Conservation (phyloP, 37 sponge, comb jelly and placozoan species). For the Axinella damicornis region DNA sequence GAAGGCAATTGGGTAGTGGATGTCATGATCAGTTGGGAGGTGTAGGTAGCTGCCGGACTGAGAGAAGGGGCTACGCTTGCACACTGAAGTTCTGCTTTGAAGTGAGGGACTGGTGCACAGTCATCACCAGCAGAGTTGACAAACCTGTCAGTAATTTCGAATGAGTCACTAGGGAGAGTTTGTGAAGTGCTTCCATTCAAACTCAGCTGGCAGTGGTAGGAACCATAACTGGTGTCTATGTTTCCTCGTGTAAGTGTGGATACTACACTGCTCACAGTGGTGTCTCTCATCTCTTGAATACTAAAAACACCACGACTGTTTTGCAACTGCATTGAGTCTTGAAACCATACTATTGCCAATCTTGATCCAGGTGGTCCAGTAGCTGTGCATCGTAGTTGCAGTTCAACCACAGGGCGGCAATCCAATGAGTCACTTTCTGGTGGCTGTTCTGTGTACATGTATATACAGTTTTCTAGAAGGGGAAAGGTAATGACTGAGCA, state of each 20-base stretch:
- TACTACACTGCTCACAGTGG: no score
- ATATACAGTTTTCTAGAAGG: no score
- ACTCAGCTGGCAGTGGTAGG: slow-evolving; percentile 9
- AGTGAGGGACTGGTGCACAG: background rate
- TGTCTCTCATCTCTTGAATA: no score
- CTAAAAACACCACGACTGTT: no score
- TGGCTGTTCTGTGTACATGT: background rate
- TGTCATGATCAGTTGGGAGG: background rate
- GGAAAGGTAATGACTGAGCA: no score
- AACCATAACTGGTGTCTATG: background rate
- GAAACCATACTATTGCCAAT: no score
- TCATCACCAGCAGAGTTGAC: background rate
- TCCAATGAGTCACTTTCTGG: background rate
- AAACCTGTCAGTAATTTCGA: background rate
- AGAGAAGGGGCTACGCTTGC: background rate
- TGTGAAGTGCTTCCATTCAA: background rate
- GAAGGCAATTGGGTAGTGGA: background rate
- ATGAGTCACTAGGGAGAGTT: background rate
- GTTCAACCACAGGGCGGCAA: background rate
- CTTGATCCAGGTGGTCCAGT: no score
- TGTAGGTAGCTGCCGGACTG: background rate
- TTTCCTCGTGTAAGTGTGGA: background rate
- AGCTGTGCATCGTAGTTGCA: no score
- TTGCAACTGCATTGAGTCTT: no score
- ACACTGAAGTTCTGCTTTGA: background rate